phyloP scores from a whole-genome alignment of 2,888 invertebrate species.

The Hemaris fuciformis region DNA sequence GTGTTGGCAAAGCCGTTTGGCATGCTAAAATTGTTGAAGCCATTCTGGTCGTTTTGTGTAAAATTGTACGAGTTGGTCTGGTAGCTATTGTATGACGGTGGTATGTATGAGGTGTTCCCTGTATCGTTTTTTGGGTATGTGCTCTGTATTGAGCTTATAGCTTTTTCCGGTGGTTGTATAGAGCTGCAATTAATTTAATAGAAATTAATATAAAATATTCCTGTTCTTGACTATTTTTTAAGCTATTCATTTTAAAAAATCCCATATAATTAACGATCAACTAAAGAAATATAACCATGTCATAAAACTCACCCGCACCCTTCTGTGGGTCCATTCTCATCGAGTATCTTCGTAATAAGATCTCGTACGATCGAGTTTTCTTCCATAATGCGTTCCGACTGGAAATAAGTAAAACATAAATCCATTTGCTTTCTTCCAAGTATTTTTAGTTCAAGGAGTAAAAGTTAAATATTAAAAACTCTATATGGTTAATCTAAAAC shows the following conservation, averaged over 20 bases:
- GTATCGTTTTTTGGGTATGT: conserved; percentile 58
- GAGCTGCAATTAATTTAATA: conserved; percentile 52
- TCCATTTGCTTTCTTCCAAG: not conserved
- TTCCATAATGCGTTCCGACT: conserved; percentile 79
- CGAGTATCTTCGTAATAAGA: conserved; percentile 84
- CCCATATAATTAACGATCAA: not conserved
- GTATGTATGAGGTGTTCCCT: conserved; percentile 46
- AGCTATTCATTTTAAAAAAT: too few species aligned
- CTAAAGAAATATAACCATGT: not conserved
- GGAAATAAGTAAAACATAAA: conserved; percentile 31
- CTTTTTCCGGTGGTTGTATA: conserved; percentile 65
- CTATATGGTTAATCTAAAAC: too few species aligned
- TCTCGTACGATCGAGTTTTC: conserved; percentile 84
- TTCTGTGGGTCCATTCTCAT: conserved; percentile 80
- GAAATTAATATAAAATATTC: too few species aligned
- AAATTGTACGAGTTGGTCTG: conserved; percentile 61
- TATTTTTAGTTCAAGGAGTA: too few species aligned
- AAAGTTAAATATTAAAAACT: too few species aligned
- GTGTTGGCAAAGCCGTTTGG: conserved; percentile 59
- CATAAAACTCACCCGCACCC: conserved; percentile 52
- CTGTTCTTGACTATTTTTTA: too few species aligned
- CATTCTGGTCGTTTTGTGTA: conserved; percentile 59
- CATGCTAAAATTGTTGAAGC: conserved; percentile 58
- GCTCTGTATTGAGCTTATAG: conserved; percentile 49
- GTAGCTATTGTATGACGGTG: conserved; percentile 52